Evolutionary conservation across 2,113 vertebrate genomes (phyloP).

Genomic region (Oreochromis spilurus): DNA sequence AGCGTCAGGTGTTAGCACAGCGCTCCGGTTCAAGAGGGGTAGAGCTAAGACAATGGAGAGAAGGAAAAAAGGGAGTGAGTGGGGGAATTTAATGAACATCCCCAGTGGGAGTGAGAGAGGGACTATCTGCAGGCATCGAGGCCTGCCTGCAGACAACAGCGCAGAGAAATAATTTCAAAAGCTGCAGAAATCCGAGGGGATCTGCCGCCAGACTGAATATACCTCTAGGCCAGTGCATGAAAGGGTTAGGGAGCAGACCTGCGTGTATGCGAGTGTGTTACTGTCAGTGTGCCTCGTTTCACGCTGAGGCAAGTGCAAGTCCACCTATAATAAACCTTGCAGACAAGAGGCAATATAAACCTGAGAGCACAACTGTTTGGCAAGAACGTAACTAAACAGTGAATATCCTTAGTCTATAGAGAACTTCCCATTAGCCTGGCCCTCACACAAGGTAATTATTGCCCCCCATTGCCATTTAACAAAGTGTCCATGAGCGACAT

Average conservation of each 20-base stretch:
- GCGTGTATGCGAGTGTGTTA: slow-evolving; percentile 43
- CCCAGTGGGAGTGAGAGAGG: slow-evolving; percentile 58
- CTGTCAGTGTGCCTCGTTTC: slow-evolving; percentile 42
- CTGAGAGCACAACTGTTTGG: slow-evolving; percentile 55
- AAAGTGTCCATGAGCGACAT: slow-evolving; percentile 56
- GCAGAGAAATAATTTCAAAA: slow-evolving; percentile 65
- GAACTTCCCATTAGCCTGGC: slow-evolving; percentile 17
- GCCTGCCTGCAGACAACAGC: slow-evolving; percentile 54
- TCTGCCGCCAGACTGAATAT: slow-evolving; percentile 67
- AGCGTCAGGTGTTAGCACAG: slow-evolving; percentile 22
- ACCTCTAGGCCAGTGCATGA: slow-evolving; percentile 61
- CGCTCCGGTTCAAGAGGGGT: slow-evolving; percentile 46
- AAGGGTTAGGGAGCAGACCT: slow-evolving; percentile 47
- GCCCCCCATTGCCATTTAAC: slow-evolving; percentile 21
- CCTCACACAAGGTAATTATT: slow-evolving; percentile 9
- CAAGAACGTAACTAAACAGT: slow-evolving; percentile 27
- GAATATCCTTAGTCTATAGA: slow-evolving; percentile 24
- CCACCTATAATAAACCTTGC: slow-evolving; percentile 38
- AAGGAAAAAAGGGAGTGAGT: slow-evolving; percentile 16
- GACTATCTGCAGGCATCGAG: slow-evolving; percentile 61
- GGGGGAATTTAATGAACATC: slow-evolving; percentile 72
- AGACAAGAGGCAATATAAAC: slow-evolving; percentile 51
- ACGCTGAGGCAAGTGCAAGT: slow-evolving; percentile 34
- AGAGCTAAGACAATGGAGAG: slow-evolving; percentile 54
- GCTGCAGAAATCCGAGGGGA: slow-evolving; percentile 67